A percentile compares a stretch with the other conserved stretches of the same genome.
phyloP scores from a whole-genome alignment of 2,888 invertebrate genomes.

The Elmis aenea region DNA sequence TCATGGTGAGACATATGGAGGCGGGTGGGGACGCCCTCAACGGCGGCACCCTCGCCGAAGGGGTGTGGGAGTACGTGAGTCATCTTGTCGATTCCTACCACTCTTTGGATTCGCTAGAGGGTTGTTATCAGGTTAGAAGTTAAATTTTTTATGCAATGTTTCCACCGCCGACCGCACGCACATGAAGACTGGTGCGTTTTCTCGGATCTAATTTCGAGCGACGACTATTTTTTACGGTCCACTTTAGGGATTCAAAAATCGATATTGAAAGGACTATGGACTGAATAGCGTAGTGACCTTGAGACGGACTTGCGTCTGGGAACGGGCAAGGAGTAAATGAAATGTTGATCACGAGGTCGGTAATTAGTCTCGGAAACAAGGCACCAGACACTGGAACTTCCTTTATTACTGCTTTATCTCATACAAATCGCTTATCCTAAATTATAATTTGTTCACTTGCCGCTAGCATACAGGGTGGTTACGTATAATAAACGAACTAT shows the following conservation, averaged over 20 bases:
- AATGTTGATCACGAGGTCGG: conserved; percentile 20
- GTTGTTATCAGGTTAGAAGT: conserved; percentile 8
- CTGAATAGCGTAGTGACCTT: conserved; percentile 22
- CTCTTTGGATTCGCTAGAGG: conserved; percentile 24
- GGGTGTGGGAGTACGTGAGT: conserved; percentile 64
- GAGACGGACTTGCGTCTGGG: conserved; percentile 21
- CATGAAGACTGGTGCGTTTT: too few relatives aligned
- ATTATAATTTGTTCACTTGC: too few relatives aligned
- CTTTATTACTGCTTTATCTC: conserved; percentile 29
- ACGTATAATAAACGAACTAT: too few relatives aligned
- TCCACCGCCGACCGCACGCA: too few relatives aligned
- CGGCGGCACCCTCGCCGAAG: conserved; percentile 50
- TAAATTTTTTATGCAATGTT: too few relatives aligned
- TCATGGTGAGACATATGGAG: conserved; percentile 44
- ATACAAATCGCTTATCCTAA: conserved; percentile 15
- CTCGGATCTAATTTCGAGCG: too few relatives aligned
- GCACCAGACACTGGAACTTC: conserved; percentile 30
- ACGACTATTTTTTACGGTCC: too few relatives aligned
- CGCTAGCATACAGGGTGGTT: too few relatives aligned
- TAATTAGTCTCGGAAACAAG: conserved; percentile 31
- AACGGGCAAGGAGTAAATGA: conserved; percentile 12
- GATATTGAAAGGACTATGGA: too few relatives aligned
- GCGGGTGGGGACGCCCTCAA: conserved; percentile 50
- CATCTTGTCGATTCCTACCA: conserved; percentile 58
- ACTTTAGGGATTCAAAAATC: too few relatives aligned